These are phyloP conservation scores for Trypoxylus dichotomus DNA, from an alignment of 1,140 invertebrate genomes.

Conservation along the genomic window DNA sequence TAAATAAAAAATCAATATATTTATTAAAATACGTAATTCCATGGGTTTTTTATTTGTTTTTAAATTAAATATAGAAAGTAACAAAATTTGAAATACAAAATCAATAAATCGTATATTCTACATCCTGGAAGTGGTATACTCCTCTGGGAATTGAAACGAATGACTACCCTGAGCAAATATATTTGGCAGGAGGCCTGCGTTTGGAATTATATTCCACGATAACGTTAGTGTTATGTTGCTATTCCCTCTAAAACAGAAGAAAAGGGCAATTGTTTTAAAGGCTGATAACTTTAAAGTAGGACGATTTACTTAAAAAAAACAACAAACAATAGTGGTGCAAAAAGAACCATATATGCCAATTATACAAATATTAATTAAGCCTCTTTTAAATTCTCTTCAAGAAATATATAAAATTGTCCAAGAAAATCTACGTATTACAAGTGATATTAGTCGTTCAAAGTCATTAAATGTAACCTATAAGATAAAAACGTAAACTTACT, in stretches of 20 bases:
- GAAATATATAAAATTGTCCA: no score
- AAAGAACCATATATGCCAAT: no score
- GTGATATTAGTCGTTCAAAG: no score
- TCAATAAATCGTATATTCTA: constrained; percentile 54
- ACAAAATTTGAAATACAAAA: constrained; percentile 22
- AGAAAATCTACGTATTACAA: no score
- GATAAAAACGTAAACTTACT: constrained; percentile 61
- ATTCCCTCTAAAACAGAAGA: constrained; percentile 75
- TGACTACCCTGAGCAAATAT: constrained; percentile 81
- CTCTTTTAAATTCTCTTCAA: no score
- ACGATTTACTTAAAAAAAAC: no score
- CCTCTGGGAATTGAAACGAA: constrained; percentile 84
- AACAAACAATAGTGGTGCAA: no score
- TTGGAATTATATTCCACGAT: constrained; percentile 98
- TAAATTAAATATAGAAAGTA: constrained; percentile 2
- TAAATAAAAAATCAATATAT: constrained; percentile 28
- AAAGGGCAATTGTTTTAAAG: constrained; percentile 26
- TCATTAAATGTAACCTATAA: no score
- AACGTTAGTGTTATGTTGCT: constrained; percentile 91
- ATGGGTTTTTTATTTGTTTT: neutral
- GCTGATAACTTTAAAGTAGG: neutral
- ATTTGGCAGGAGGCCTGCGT: constrained; percentile 91
- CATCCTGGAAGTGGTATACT: constrained; percentile 80
- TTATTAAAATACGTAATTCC: constrained; percentile 25
- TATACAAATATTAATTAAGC: no score